phyloP scores from a whole-genome alignment of 1,140 invertebrate genomes.

The Zaprionus lachaisei region DNA sequence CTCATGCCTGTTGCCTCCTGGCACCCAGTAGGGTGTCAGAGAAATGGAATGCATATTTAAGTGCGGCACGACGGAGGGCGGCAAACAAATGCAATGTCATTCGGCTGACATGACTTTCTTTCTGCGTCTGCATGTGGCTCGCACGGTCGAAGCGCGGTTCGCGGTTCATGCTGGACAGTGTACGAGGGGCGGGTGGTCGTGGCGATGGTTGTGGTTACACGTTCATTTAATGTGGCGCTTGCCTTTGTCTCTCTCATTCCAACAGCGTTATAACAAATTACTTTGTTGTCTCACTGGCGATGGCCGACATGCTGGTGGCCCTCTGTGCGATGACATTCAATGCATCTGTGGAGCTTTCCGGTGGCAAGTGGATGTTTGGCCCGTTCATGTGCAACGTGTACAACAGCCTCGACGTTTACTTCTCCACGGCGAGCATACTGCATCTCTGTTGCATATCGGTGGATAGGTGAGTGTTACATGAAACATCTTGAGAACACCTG shows the following conservation, averaged over 20 bases:
- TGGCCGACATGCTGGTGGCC: slow-evolving; percentile 96
- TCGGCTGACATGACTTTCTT: slow-evolving; percentile 38
- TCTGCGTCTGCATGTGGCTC: slow-evolving; percentile 1
- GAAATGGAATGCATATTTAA: slow-evolving; percentile 5
- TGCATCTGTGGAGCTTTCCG: slow-evolving; percentile 92
- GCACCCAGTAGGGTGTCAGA: not conserved
- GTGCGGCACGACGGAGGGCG: not conserved
- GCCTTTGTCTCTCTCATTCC: slow-evolving; percentile 43
- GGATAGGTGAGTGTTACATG: slow-evolving; percentile 87
- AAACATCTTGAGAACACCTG: not conserved
- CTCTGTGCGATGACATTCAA: slow-evolving; percentile 98
- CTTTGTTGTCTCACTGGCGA: slow-evolving; percentile 96
- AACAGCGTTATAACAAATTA: slow-evolving; percentile 95
- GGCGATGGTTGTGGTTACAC: slow-evolving; percentile 9
- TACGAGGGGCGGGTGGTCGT: not conserved
- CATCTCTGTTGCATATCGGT: slow-evolving; percentile 98
- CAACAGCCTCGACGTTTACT: slow-evolving; percentile 97
- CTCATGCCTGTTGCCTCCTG: not conserved
- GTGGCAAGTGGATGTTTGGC: slow-evolving; percentile 93
- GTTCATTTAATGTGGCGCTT: slow-evolving; percentile 38
- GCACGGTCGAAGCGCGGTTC: not conserved
- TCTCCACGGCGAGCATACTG: slow-evolving; percentile 96
- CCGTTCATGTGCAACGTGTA: slow-evolving; percentile 96
- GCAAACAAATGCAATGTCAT: slow-evolving; percentile 57
- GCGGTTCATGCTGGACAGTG: not conserved